phyloP scores from a whole-genome alignment of 2,888 invertebrate genomes.

The Apamea crenata region DNA sequence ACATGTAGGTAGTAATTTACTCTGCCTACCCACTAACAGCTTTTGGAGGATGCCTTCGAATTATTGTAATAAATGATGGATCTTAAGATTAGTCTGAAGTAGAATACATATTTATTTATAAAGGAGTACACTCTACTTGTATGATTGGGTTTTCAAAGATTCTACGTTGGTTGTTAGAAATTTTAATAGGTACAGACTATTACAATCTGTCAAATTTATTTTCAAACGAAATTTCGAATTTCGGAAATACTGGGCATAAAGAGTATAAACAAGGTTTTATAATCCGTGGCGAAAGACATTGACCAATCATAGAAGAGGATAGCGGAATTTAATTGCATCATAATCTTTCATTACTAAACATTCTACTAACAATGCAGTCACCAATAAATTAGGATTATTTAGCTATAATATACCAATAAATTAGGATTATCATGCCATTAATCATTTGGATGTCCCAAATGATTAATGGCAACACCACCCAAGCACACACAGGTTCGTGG shows the following conservation, averaged over 20 bases:
- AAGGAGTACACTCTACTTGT: too few species aligned
- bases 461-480: slow-evolving; percentile 33
- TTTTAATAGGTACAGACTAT: too few species aligned
- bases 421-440: not conserved
- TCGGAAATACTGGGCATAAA: too few species aligned
- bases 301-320: not conserved
- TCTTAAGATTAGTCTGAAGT: not conserved
- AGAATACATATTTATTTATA: too few species aligned
- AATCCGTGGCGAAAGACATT: not conserved
- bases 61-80: slow-evolving; percentile 28
- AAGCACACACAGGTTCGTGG: not conserved
- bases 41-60: slow-evolving; percentile 7
- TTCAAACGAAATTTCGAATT: too few species aligned
- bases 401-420: not conserved
- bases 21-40: slow-evolving; percentile 1
- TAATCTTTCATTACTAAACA: not conserved
- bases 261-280: not conserved
- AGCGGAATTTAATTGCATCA: not conserved
- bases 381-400: slow-evolving; percentile 41
- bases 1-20: not conserved
- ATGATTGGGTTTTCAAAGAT: too few species aligned
- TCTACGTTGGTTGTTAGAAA: too few species aligned
- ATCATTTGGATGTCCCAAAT: not conserved
- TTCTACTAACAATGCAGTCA: slow-evolving; percentile 8
- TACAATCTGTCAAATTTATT: too few species aligned